phyloP scores from a whole-genome alignment of 2,113 vertebrate genomes.

The Amphiprion ocellaris region DNA sequence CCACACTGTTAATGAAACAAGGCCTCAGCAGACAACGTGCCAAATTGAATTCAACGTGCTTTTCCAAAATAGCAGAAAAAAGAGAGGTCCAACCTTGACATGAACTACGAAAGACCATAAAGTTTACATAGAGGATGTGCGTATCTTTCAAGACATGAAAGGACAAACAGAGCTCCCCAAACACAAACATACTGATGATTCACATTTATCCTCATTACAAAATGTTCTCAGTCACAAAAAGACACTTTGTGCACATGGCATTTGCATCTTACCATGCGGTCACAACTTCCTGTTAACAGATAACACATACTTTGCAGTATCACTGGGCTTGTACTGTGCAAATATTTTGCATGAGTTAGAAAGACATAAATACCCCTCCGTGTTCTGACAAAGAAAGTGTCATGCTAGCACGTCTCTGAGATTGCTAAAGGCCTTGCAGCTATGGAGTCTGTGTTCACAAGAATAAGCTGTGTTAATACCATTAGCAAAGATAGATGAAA shows the following conservation, averaged over 20 bases:
- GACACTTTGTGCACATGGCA: neutral
- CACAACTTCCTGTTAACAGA: constrained; percentile 51
- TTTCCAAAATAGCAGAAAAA: constrained; percentile 47
- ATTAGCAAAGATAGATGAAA: constrained; percentile 64
- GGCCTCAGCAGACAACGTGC: constrained; percentile 46
- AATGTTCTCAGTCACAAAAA: constrained; percentile 47
- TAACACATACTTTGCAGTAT: constrained; percentile 43
- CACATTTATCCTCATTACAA: constrained; percentile 42
- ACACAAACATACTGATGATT: constrained; percentile 27
- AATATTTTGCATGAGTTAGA: constrained; percentile 54
- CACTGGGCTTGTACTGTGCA: constrained; percentile 44
- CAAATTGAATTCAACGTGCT: constrained; percentile 49
- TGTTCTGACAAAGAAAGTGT: neutral
- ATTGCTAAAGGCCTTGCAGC: constrained; percentile 57
- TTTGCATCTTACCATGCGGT: constrained; percentile 7
- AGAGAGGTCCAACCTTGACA: constrained; percentile 63
- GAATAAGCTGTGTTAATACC: constrained; percentile 57
- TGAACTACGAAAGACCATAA: constrained; percentile 43
- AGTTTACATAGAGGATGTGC: constrained; percentile 57
- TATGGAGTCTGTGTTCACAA: constrained; percentile 58
- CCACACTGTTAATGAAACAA: constrained; percentile 61
- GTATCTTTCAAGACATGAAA: constrained; percentile 29
- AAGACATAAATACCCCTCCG: constrained; percentile 32
- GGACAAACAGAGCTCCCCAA: constrained; percentile 23
- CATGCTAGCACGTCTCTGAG: constrained; percentile 45